Evolutionary conservation across 2,797 vertebrate species (phyloP).

Genomic region (Otolemur crassicaudatus): DNA sequence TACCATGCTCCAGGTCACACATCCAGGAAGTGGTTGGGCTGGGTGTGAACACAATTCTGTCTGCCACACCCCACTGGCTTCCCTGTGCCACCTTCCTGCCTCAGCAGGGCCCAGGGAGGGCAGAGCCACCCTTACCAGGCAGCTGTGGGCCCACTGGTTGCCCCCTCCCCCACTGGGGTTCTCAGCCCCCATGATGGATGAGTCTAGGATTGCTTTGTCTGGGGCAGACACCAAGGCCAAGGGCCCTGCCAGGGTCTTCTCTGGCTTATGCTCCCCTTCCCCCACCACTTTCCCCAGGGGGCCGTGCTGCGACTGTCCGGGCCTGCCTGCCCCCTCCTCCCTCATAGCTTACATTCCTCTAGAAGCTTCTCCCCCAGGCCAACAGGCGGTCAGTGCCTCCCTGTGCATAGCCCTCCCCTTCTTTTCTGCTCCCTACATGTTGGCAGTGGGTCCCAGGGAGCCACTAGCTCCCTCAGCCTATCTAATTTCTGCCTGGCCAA

Average conservation of each 20-base stretch:
- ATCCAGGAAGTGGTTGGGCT: not conserved
- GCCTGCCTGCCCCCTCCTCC: conserved; percentile 71
- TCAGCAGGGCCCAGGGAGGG: not conserved
- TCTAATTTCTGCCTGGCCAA: not conserved
- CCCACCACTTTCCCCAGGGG: conserved; percentile 21
- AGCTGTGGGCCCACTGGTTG: not conserved
- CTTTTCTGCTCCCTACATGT: not conserved
- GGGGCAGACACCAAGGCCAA: conserved; percentile 43
- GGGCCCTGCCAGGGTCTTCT: conserved; percentile 52
- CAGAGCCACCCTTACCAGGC: not conserved
- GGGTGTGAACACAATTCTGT: not conserved
- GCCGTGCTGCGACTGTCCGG: conserved; percentile 41
- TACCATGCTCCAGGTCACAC: too few species aligned
- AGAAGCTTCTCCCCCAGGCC: conserved; percentile 69
- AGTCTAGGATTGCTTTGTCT: conserved; percentile 13
- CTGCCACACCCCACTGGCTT: not conserved
- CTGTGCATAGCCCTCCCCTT: not conserved
- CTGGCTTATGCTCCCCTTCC: conserved; percentile 10
- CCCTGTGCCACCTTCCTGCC: accelerated
- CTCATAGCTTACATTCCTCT: conserved; percentile 80
- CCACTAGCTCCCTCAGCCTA: not conserved
- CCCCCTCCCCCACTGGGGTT: not conserved
- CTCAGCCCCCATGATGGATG: not conserved
- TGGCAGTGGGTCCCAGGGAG: not conserved
- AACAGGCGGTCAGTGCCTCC: not conserved